These are phyloP conservation scores for Quadroppia sp. DNA, from an alignment of 2,888 invertebrate species.

Conservation along the genomic window DNA sequence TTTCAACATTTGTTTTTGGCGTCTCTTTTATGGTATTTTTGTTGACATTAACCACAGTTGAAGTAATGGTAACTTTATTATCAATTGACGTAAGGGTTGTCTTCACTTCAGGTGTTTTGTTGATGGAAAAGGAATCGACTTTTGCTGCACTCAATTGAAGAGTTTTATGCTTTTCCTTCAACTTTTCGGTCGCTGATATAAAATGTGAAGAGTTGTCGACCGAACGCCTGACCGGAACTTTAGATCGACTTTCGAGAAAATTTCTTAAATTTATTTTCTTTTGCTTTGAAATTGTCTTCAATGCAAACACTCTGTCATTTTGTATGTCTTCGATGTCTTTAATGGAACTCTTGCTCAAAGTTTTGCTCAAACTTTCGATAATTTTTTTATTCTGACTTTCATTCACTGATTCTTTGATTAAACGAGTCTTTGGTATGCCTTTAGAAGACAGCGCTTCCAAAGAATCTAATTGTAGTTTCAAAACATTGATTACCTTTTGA, in stretches of 20 bases:
- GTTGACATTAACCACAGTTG: not conserved
- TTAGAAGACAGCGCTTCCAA: not conserved
- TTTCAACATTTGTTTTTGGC: not conserved
- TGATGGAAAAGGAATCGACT: not conserved
- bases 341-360: conserved; percentile 8
- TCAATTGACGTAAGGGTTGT: not conserved
- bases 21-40: not conserved
- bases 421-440: not conserved
- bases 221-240: conserved; percentile 35
- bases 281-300: conserved; percentile 19
- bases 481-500: conserved; percentile 35
- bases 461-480: conserved; percentile 33
- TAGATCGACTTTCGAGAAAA: conserved; percentile 33
- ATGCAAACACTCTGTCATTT: not conserved
- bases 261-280: conserved; percentile 3
- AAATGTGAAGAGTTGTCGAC: conserved; percentile 40
- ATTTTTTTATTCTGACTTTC: not conserved
- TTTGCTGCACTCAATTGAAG: not conserved
- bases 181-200: conserved; percentile 41
- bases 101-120: not conserved
- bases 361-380: not conserved
- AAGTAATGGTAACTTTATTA: conserved; percentile 6
- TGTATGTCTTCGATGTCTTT: not conserved
- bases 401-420: not conserved
- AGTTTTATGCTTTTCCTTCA: conserved; percentile 35